Percentiles rank a stretch among this genome's conserved stretches.
Conservation (phyloP, 2,113 vertebrate genomes). For the Ornithorhynchus anatinus region DNA sequence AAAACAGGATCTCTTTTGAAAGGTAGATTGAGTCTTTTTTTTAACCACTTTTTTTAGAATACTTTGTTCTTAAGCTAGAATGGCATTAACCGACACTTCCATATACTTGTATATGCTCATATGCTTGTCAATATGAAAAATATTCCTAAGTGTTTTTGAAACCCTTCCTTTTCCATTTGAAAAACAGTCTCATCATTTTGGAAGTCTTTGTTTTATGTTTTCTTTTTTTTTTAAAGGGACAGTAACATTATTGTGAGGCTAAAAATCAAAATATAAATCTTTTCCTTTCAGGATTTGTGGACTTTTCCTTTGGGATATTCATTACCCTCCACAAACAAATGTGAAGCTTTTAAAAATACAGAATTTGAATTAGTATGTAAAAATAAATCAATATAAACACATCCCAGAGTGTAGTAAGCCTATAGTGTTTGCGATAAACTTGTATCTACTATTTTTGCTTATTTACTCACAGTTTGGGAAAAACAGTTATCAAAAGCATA, state of each 20-base stretch:
- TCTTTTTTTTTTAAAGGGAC: not conserved
- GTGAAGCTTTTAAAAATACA: not conserved
- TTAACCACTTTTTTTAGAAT: not conserved
- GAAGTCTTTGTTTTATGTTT: not conserved
- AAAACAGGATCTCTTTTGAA: not conserved
- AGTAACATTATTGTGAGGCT: not conserved
- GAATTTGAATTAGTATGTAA: not conserved
- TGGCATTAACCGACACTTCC: not conserved
- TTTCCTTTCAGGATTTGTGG: not conserved
- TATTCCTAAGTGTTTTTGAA: not conserved
- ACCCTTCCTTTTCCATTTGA: not conserved
- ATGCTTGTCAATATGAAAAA: not conserved
- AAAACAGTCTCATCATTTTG: constrained; percentile 2
- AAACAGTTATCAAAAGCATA: too few relatives aligned
- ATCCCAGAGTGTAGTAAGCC: too few relatives aligned
- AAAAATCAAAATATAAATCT: not conserved
- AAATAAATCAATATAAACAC: too few relatives aligned
- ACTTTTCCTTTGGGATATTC: not conserved
- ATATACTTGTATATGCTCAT: not conserved
- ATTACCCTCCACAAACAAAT: not conserved
- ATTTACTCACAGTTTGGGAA: too few relatives aligned
- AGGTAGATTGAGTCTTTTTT: not conserved
- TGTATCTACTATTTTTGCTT: too few relatives aligned
- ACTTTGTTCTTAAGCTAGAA: not conserved
- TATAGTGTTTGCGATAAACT: too few relatives aligned